Base-by-base conservation (phyloP, 2,888 invertebrate species). In the Macrophya annulata region DNA sequence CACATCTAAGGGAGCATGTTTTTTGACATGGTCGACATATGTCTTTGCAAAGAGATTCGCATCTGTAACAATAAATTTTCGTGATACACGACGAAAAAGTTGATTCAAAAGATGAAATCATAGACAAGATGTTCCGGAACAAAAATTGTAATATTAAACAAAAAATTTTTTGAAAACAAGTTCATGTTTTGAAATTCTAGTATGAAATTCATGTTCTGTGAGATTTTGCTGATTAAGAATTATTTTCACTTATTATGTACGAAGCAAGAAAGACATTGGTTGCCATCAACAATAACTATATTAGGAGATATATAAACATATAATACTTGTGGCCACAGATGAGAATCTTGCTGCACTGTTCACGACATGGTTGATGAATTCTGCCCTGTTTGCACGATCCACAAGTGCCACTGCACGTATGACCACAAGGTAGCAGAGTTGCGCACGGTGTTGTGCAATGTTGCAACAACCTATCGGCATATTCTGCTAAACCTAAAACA, bases 281-380 rank as follows among this genome's bases (percentile, higher is more conserved):
- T 55, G 17, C 77, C 15, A 77, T 77, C n/a, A 37, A 37, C 55
- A 55, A 37, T 1, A 62, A 43, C 9, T 12, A 59, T 10, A 62
- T 81, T 21, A 45, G 21, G 31, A 43, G 12, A 43, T 45, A 74
- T 45, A 21, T 8, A 10, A 45, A 15, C n/a, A 45, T 21, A 9
- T 45, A 21, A 92, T 90, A 95, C 94, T 94, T 92, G 90, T 96
- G 96, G 48, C 96, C 95, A 91, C 96, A 96, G 74, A 96, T 94
- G 86, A 96, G 94, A 15, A 90, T 88, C 79, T 94, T 94, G 6
- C 94, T 93, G 92, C 97, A 97, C 25, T 93, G 91, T 88, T 94
- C 93, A 51, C 88, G 87, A 91, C 96, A 96, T 37, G 94, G 92
- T 85, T 89, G 90, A 91, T 97, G 97, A 84, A 96, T 91, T 10